Base-by-base conservation (phyloP, 1,140 invertebrate species). In the Tigriopus japonicus region DNA sequence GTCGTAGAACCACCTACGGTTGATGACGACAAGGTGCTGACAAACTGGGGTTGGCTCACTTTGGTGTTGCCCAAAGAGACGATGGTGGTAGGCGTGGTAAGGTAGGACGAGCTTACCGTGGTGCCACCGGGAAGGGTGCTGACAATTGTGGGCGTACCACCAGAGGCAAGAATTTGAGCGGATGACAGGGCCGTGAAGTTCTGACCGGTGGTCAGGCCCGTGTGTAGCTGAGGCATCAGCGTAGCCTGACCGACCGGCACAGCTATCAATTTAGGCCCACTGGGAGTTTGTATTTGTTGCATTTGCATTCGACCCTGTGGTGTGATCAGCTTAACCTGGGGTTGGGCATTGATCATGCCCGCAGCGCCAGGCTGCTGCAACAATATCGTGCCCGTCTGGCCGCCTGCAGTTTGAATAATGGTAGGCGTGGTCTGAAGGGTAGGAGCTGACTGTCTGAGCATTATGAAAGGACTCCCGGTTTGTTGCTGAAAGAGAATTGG, bases 231-330 rank as follows among this genome's bases (percentile, higher is more conserved):
- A 6, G 15, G 23, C 40, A 17, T 23, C 13, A 58, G n/a, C n/a
- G 40, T 14, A 17, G 45, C 53, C 53, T 61, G 49, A 14, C 59
- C 59, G 7, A 61, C 14, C n/a, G 69, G 69, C 24, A 74, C 68
- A 52, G 73, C 72, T 42, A 76, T 69, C 24, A 71, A 65, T 19
- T 74, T 68, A 42, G 74, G 72, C 12, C 74, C 74, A 7, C 69
- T 68, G 7, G 72, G 68, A 2, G 74, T 76, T 66, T 76, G 74
- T 28, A 76, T 73, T 59, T 74, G 72, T 58, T 75, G 72, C n/a
- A 76, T 59, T 62, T 75, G 72, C 58, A 76, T 63, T 17, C 63
- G 67, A 58, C 67, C 67, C 59, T 70, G 71, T 10, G 68, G 66
- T 15, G 68, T 67, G 14, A 43, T 69, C 65, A 55, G 66, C 69